Evolutionary conservation across 2,113 vertebrate species (phyloP), one percentile per base, ranked within the genome.

Genomic region (Ascaphus truei): DNA sequence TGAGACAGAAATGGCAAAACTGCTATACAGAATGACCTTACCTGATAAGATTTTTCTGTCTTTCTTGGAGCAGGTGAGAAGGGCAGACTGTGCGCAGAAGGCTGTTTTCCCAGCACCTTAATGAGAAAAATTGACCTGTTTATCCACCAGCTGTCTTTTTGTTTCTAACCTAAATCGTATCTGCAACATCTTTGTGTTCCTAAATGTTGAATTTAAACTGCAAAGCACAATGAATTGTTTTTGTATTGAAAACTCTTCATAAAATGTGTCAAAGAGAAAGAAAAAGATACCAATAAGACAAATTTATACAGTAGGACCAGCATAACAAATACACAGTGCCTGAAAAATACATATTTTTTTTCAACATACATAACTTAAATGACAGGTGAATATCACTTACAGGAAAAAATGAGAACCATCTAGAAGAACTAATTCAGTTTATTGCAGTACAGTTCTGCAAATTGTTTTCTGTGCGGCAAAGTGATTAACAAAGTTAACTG

Each of bases 91-190:
- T 10, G 68, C 29, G 61, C 43, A 65, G 72, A 48, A 60, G 36
- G 20, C 33, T 68, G 55, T 3, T 77, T 77, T 75, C 73, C 64
- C 72, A 20, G 4, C 25, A 66, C 55, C 65, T 77, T 85, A 83
- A 80, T 86, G 78, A 86, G 82, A 85, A 85, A 85, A 81, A 84
- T 68, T 81, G 80, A 83, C 84, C 78, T 77, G 69, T 77, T 80
- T 81, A 60, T 72, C 68, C 57, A 66, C 73, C 73, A 79, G 72
- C 78, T 86, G 75, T 72, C 75, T 69, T 62, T 75, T 64, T 79
- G 72, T 37, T 81, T 76, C 59, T 51, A 20, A 84, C 75, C 74
- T 65, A 48, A 73, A 60, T 9, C 5, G 50, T 68, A 80, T 79
- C 72, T 77, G 16, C 51, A 76, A 73, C 65, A 72, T 7, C 68